Evolutionary conservation across 2,113 vertebrate species (phyloP), one percentile per base, ranked within the genome.

Genomic region (Ctenodactylus gundi): DNA sequence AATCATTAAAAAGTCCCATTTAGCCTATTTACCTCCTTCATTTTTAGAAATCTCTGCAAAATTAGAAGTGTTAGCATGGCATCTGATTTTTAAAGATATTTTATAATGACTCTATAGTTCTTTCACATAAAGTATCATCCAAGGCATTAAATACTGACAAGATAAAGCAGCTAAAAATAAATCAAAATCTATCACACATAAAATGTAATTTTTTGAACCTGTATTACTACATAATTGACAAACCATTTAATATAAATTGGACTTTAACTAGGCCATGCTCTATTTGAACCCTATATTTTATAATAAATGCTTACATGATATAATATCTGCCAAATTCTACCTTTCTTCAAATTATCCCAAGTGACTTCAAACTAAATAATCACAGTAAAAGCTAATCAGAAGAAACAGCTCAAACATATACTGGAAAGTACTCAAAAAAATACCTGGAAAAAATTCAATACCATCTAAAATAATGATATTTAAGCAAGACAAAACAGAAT

Each of bases 331-430:
- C 36, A 68, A 83, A 93, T 55, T 81, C 72, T 76, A 64, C 53
- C 87, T 95, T 86, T 94, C 27, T 41, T 96, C 64, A 86, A 92
- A 93, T 83, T 81, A 90, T 84, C 92, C 87, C 60, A 90, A 31
- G 80, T 94, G 65, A 92, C 23, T 90, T 90, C 18, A 94, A 78
- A 89, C 31, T 83, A 89, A 91, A 70, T 85, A 9, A 23, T 46
- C 36, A 94, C 2, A 62, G 41, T 44, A 94, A 39, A 93, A 92
- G 55, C 31, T 76, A n/a, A 68, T 65, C 25, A 80, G 68, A 95
- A 88, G 46, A 83, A 93, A 94, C 1, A 78, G 13, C n/a, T 88
- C 64, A 84, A 7, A 1, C 68, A n/a, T 34, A 85, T 39, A 36
- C 10, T n/a, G n/a, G n/a, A n/a, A n/a, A n/a, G 70, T 84, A 83